Conservation (phyloP, 2,113 vertebrate species). For the Larimichthys crocea region DNA sequence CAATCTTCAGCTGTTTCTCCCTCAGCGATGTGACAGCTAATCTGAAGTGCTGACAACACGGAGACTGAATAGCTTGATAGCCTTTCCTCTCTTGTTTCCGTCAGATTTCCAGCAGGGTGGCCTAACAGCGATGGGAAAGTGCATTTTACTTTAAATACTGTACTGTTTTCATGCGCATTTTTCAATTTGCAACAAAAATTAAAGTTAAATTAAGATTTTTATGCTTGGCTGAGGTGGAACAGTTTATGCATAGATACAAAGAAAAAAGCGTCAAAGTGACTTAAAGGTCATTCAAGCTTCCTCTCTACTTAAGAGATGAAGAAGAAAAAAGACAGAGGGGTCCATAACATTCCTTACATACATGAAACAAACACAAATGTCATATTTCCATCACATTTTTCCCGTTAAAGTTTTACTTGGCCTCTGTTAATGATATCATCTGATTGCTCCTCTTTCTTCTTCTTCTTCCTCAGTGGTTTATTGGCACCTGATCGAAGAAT, state of each 20-base stretch:
- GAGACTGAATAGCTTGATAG: constrained; percentile 57
- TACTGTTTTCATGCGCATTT: background rate
- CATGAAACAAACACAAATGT: background rate
- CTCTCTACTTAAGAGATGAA: background rate
- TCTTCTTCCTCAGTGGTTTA: background rate
- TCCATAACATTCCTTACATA: no score
- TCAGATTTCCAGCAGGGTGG: constrained; percentile 58
- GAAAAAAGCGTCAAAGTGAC: background rate
- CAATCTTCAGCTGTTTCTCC: constrained; percentile 72
- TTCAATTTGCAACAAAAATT: background rate
- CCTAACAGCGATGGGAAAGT: background rate
- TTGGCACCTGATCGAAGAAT: background rate
- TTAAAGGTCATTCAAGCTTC: background rate
- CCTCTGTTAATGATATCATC: background rate
- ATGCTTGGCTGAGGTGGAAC: background rate
- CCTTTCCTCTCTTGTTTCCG: constrained; percentile 63
- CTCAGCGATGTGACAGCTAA: constrained; percentile 76
- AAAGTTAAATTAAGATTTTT: background rate
- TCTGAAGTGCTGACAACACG: constrained; percentile 73
- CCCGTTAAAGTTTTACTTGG: background rate
- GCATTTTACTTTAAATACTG: no score
- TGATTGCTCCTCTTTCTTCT: background rate
- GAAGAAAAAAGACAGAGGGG: background rate
- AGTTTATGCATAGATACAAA: background rate
- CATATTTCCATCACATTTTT: background rate